Conservation (phyloP, 2,888 invertebrate genomes). For the Cecidostiba fungosa region DNA sequence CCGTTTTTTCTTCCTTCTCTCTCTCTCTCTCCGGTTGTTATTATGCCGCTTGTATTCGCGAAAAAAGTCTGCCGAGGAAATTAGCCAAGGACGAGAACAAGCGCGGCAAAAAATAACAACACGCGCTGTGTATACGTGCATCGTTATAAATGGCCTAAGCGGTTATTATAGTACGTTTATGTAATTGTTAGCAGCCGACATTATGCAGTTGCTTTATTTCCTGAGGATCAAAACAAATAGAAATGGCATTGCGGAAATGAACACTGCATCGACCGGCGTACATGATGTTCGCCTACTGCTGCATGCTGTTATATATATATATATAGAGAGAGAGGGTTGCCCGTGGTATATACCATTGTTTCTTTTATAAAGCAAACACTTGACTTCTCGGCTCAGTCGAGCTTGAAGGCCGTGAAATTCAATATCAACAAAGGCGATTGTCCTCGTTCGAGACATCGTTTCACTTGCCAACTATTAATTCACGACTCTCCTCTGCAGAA, state of each 20-base stretch:
- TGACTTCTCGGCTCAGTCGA: constrained; percentile 15
- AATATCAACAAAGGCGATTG: constrained; percentile 53
- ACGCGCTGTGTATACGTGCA: not conserved
- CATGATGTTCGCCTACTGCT: not conserved
- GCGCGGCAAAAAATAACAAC: not conserved
- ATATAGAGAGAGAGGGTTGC: not conserved
- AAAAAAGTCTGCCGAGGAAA: not conserved
- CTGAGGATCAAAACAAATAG: constrained; percentile 12
- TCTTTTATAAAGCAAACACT: constrained; percentile 40
- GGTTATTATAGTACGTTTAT: constrained; percentile 21
- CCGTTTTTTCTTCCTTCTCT: not conserved
- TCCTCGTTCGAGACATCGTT: constrained; percentile 44
- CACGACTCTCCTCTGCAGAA: not conserved
- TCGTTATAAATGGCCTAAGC: not conserved
- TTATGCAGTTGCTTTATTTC: not conserved
- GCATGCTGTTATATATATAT: not conserved
- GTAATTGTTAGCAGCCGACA: constrained; percentile 5
- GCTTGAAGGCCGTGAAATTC: constrained; percentile 48
- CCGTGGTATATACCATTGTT: constrained; percentile 25
- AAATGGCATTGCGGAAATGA: constrained; percentile 29
- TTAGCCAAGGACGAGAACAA: not conserved
- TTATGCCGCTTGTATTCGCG: not conserved
- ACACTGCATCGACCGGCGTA: not conserved
- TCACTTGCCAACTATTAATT: constrained; percentile 35
- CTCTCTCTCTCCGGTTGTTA: no score